Conservation (phyloP, 2,797 vertebrate genomes). For the Eulemur rubriventer region DNA sequence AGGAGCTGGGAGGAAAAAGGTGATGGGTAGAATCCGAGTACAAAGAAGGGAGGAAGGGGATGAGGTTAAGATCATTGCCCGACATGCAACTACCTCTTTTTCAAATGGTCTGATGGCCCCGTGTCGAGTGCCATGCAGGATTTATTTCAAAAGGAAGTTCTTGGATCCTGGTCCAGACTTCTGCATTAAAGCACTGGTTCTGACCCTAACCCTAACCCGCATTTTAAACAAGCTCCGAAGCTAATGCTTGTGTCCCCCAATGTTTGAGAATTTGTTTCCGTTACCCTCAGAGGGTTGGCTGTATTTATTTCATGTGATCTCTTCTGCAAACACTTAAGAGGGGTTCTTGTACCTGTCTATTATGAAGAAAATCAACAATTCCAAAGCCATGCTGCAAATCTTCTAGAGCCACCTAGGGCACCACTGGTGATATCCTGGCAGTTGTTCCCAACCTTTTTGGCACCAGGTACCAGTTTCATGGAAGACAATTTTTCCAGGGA, state of each 20-base stretch:
- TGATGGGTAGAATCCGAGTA: not conserved
- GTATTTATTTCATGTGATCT: not conserved
- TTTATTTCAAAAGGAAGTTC: conserved; percentile 6
- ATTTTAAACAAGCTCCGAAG: not conserved
- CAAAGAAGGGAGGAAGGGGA: not conserved
- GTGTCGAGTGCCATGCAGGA: not conserved
- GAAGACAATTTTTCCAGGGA: no score
- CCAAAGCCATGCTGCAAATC: not conserved
- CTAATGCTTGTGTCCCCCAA: not conserved
- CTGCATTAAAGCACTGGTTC: not conserved
- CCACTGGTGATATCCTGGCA: not conserved
- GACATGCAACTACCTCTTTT: not conserved
- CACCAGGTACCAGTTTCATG: no score
- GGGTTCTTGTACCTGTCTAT: not conserved
- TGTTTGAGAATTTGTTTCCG: not conserved
- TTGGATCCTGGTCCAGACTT: not conserved
- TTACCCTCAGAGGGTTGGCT: not conserved
- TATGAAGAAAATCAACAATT: not conserved
- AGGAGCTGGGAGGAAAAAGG: not conserved
- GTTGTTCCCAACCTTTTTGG: no score
- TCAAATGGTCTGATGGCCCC: not conserved
- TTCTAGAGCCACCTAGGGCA: not conserved
- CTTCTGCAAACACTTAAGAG: not conserved
- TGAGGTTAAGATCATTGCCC: not conserved
- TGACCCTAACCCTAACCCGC: not conserved